phyloP scores from a whole-genome alignment of 2,797 vertebrate species.

The Rhyacichthys aspro region DNA sequence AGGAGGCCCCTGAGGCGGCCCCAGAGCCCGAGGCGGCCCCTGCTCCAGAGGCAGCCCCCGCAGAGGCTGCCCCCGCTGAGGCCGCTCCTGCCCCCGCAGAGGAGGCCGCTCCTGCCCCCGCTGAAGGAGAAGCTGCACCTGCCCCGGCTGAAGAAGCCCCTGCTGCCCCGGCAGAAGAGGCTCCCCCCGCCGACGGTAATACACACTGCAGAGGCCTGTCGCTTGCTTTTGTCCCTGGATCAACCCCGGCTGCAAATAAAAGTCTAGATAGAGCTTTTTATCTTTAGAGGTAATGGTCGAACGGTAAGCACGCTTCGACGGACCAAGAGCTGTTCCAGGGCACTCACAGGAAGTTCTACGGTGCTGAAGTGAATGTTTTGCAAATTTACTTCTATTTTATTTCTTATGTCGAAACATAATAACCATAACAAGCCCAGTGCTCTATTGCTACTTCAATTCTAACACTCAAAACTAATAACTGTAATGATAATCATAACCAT shows the following conservation, averaged over 20 bases:
- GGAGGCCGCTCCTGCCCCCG: slow-evolving; percentile 27
- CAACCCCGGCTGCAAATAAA: background rate
- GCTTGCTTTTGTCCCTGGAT: slow-evolving; percentile 3
- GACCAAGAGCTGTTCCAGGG: background rate
- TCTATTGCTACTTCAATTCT: too few relatives aligned
- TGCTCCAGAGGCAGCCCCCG: slow-evolving; percentile 8
- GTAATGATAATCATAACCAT: too few relatives aligned
- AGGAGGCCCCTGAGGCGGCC: slow-evolving; percentile 54
- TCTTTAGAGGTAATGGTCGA: background rate
- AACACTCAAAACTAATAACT: background rate
- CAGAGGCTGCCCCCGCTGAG: too few relatives aligned
- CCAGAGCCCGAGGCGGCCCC: slow-evolving; percentile 46
- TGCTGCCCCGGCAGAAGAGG: slow-evolving; percentile 44
- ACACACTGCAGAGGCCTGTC: background rate
- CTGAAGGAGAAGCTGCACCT: slow-evolving; percentile 17
- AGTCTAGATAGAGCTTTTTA: background rate
- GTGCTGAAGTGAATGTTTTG: background rate
- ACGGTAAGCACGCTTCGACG: slow-evolving; percentile 1
- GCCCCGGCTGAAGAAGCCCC: background rate
- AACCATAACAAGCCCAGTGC: too few relatives aligned
- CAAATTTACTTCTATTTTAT: too few relatives aligned
- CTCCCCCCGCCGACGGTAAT: slow-evolving; percentile 50
- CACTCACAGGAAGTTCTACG: background rate
- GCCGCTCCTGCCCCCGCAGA: background rate
- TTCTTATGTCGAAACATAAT: too few relatives aligned